Evolutionary conservation across 2,113 vertebrate species (phyloP), one percentile per base, ranked within the genome.

Genomic region (Reinhardtius hippoglossoides): DNA sequence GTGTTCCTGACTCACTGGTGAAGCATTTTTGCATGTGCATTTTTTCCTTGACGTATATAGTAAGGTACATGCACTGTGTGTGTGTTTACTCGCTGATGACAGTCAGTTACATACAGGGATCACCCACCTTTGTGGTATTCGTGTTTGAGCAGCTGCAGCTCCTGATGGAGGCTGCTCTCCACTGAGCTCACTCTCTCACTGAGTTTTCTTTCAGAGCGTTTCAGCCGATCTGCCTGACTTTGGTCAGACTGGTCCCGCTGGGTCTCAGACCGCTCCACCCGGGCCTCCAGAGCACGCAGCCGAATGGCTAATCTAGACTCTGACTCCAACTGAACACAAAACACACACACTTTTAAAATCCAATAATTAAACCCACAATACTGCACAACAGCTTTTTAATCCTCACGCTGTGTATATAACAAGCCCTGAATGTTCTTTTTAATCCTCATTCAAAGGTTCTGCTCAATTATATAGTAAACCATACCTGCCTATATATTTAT

Each of bases 101-200:
- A 88, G 82, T 18, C 5, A 21, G 59, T 24, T 35, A 54, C 26
- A 1, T 31, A 48, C 72, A 71, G 63, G 3, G 42, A 74, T 74
- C 61, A 50, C 92, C 90, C 81, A 96, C 95, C 95, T 93, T 94
- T 93, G 89, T 93, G 93, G 71, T 96, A 94, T 58, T 97, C 93
- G 52, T 74, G 92, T 80, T 94, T 93, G 70, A 96, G 93, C 93
- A 95, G 92, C 83, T 95, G 93, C 79, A 96, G 80, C 83, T 95
- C 94, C 44, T 86, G 86, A 88, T 93, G 93, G 52, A 97, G 86
- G 74, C 82, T 80, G 65, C 86, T 92, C 94, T 96, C 94, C 82
- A 96, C 66, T 64, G 87, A 91, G 58, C 26, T 80, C 48, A 96
- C 87, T 81, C 87, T 95, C 73, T 76, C 82, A n/a, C 58, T 72